phyloP scores from a whole-genome alignment of 2,888 invertebrate species.

The Brachycybe producta region DNA sequence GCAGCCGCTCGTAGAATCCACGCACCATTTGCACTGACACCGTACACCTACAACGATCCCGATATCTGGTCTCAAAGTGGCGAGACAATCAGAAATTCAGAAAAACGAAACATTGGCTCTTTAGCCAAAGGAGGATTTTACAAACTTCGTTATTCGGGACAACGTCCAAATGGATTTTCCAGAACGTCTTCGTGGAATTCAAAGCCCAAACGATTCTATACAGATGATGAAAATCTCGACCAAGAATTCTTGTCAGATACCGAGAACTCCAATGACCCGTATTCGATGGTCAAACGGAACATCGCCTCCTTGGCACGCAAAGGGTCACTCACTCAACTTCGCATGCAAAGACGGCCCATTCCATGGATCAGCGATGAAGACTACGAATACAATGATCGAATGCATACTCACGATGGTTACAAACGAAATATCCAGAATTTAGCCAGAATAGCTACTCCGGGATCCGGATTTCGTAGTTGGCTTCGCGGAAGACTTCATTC shows the following conservation, averaged over 20 bases:
- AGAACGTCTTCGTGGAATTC: neutral
- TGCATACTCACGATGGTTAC: constrained; percentile 1
- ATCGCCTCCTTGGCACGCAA: constrained; percentile 1
- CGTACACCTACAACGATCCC: too few species aligned
- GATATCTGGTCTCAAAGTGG: too few species aligned
- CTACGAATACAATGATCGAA: neutral
- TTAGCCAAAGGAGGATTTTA: neutral
- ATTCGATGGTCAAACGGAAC: constrained; percentile 2
- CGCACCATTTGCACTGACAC: too few species aligned
- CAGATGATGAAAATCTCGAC: neutral
- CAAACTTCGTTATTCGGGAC: neutral
- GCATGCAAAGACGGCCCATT: neutral
- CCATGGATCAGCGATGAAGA: neutral
- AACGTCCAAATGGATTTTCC: neutral
- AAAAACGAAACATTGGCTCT: too few species aligned
- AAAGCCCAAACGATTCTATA: neutral
- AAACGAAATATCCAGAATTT: constrained; percentile 7
- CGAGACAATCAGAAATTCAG: too few species aligned
- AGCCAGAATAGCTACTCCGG: neutral
- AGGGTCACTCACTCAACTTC: neutral
- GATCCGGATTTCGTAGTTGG: constrained; percentile 3
- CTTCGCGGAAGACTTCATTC: neutral
- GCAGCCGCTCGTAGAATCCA: neutral
- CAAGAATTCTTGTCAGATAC: neutral
- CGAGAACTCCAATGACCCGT: neutral